Evolutionary conservation across 2,888 invertebrate species (phyloP).

Genomic region (Isoperla grammatica): DNA sequence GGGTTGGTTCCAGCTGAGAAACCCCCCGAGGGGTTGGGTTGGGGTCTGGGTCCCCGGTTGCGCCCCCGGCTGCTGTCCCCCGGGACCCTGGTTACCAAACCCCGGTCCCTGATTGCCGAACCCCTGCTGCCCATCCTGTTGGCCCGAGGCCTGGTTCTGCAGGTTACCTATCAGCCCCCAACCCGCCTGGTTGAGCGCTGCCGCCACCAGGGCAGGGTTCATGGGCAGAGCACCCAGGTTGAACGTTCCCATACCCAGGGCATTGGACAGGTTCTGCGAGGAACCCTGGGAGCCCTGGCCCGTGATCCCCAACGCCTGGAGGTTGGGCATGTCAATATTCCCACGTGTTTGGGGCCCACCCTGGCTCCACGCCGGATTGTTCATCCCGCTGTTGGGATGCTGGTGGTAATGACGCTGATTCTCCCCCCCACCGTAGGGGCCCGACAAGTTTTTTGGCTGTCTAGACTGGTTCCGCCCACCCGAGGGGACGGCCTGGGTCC

Average conservation of each 20-base stretch:
- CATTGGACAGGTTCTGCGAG: slow-evolving; percentile 40
- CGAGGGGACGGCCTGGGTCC: slow-evolving; percentile 41
- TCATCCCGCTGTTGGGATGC: slow-evolving; percentile 21
- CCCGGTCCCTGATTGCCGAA: slow-evolving; percentile 39
- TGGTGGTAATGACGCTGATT: slow-evolving; percentile 36
- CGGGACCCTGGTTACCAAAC: slow-evolving; percentile 39
- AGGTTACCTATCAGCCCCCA: slow-evolving; percentile 72
- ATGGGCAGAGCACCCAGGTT: slow-evolving; percentile 76
- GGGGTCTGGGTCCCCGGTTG: slow-evolving; percentile 44
- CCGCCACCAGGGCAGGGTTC: slow-evolving; percentile 82
- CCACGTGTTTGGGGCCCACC: slow-evolving; percentile 46
- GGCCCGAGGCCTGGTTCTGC: slow-evolving; percentile 55
- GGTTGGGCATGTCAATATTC: slow-evolving; percentile 80
- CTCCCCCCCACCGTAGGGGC: slow-evolving; percentile 39
- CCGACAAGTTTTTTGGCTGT: slow-evolving; percentile 33
- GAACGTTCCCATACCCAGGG: slow-evolving; percentile 44
- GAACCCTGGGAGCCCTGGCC: slow-evolving; percentile 26
- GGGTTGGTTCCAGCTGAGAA: slow-evolving; percentile 64
- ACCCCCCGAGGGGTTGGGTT: slow-evolving; percentile 49
- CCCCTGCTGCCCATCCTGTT: slow-evolving; percentile 46
- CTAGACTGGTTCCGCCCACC: slow-evolving; percentile 37
- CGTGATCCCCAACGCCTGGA: slow-evolving; percentile 67
- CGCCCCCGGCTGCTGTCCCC: slow-evolving; percentile 44
- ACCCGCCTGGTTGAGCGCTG: slow-evolving; percentile 80
- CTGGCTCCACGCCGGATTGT: slow-evolving; percentile 26